phyloP scores from a whole-genome alignment of 2,797 vertebrate species.

The Gymnothorax reevesii region DNA sequence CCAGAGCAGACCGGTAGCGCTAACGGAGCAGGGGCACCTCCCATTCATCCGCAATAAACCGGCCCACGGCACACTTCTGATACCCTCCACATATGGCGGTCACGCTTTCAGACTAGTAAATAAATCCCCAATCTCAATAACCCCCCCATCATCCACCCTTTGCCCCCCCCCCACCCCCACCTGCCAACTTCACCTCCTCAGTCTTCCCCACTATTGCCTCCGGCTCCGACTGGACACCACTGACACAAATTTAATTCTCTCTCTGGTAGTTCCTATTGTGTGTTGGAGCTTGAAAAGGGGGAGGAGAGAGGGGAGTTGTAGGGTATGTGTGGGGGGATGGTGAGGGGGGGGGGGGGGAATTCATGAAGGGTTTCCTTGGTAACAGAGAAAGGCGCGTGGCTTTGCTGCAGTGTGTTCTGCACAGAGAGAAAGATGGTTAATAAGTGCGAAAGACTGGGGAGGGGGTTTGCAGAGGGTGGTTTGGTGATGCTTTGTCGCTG shows the following conservation, averaged over 20 bases:
- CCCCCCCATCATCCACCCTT: not conserved
- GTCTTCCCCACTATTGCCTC: conserved; percentile 19
- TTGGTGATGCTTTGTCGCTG: not conserved
- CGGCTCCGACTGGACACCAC: conserved; percentile 37
- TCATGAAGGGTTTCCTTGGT: conserved; percentile 70
- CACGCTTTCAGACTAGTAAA: conserved; percentile 62
- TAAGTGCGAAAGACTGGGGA: not conserved
- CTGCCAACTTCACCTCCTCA: not conserved
- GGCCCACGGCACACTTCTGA: conserved; percentile 55
- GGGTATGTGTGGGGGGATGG: not conserved
- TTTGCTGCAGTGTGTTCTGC: conserved; percentile 72
- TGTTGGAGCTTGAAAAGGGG: conserved; percentile 49
- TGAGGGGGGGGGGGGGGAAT: not conserved
- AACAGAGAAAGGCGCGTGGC: conserved; percentile 74
- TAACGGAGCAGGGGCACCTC: conserved; percentile 27
- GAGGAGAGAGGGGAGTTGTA: conserved; percentile 1
- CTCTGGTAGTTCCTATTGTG: conserved; percentile 59
- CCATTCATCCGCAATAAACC: conserved; percentile 28
- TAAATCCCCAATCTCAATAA: conserved; percentile 52
- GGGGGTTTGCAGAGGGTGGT: not conserved
- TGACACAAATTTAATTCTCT: conserved; percentile 53
- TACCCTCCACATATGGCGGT: conserved; percentile 67
- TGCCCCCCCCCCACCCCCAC: not conserved
- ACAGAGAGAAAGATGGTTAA: conserved; percentile 37
- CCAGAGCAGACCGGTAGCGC: conserved; percentile 49